Evolutionary conservation across 2,888 invertebrate species (phyloP).

Genomic region (Acanthosepion lycidas): DNA sequence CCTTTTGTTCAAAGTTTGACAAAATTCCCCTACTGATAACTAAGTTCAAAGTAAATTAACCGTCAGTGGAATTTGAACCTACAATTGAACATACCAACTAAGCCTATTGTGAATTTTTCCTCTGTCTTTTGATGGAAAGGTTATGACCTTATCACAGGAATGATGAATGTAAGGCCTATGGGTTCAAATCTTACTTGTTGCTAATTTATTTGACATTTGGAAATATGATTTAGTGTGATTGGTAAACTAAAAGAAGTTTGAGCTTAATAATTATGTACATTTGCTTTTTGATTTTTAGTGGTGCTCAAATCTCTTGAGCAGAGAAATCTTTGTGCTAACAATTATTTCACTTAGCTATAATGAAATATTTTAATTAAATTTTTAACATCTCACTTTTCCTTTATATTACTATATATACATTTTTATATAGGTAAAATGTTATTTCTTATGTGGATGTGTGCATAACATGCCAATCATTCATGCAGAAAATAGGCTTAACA

Average conservation of each 20-base stretch:
- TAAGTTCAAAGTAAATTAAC: neutral
- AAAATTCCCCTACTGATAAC: neutral
- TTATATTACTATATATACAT: no score
- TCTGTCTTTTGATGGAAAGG: neutral
- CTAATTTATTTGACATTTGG: neutral
- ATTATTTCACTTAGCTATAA: no score
- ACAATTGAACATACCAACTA: neutral
- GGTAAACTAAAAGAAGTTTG: neutral
- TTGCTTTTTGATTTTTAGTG: neutral
- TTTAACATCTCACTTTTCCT: no score
- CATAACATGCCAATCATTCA: no score
- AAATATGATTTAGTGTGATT: slow-evolving; percentile 16
- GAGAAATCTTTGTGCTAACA: no score
- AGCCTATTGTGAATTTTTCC: neutral
- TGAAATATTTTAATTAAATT: no score
- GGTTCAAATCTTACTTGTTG: neutral
- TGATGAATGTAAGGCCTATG: neutral
- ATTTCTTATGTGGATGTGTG: no score
- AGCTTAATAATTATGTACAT: neutral
- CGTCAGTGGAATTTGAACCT: neutral
- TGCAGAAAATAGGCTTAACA: no score
- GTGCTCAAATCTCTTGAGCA: no score
- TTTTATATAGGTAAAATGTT: no score
- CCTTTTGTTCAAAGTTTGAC: neutral
- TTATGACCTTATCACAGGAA: neutral